Percentiles rank a stretch among this genome's conserved stretches.
phyloP scores from a whole-genome alignment of 2,113 vertebrate genomes.

The Pleuronectes platessa region DNA sequence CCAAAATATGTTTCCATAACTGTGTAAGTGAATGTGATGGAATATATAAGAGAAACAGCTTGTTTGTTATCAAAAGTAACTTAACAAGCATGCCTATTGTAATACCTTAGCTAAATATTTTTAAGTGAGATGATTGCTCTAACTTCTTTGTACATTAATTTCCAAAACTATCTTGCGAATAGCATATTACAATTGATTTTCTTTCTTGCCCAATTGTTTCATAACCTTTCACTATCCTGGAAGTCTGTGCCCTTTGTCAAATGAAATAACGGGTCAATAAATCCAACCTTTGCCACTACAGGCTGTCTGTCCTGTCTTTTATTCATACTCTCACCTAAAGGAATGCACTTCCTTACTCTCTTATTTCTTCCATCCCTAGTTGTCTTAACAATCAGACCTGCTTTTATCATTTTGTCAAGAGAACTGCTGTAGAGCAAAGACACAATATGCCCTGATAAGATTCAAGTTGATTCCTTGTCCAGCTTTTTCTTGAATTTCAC shows the following conservation, averaged over 20 bases:
- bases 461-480: too few relatives aligned
- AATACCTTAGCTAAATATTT: too few relatives aligned
- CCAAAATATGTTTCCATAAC: too few relatives aligned
- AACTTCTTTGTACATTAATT: too few relatives aligned
- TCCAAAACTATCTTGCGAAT: not conserved
- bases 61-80: too few relatives aligned
- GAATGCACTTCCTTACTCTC: not conserved
- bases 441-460: not conserved
- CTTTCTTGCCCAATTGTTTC: not conserved
- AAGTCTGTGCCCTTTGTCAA: slow-evolving; percentile 42
- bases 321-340: slow-evolving; percentile 21
- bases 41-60: too few relatives aligned
- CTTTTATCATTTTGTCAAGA: not conserved
- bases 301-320: too few relatives aligned
- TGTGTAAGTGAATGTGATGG: too few relatives aligned
- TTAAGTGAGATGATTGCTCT: too few relatives aligned
- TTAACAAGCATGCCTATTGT: too few relatives aligned
- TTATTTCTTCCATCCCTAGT: not conserved
- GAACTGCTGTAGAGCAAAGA: not conserved
- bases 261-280: slow-evolving; percentile 6
- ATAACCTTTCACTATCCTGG: slow-evolving; percentile 4
- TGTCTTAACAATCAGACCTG: not conserved
- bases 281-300: too few relatives aligned
- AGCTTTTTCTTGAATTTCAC: not conserved
- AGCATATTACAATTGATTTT: not conserved